Evolutionary conservation across 1,140 invertebrate genomes (phyloP), one percentile per base, ranked within the genome.

Genomic region (Nylanderia fulva): DNA sequence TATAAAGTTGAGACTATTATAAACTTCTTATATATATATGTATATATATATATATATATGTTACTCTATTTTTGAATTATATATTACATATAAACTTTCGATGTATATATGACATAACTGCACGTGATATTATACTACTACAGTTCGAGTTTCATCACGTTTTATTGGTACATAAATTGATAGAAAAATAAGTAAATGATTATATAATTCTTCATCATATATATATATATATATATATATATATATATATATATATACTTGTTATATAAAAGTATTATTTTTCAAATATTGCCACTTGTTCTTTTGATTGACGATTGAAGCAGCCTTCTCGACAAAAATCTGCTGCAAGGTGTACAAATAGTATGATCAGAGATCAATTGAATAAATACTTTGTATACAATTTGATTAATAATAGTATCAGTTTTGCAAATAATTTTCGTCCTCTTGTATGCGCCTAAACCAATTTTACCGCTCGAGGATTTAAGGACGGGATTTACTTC

Each of bases 401-500:
- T 13, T 13, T 76, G 56, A 15, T 11, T 13, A 33, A 27, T 36
- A 9, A 45, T 61, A 9, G 0, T 56, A 54, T 79, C 68, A 68
- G 15, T 80, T 56, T 56, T 4, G 9, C 9, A 2, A 13, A 66
- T 39, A 66, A 39, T 21, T 42, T 56, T 79, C 7, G 4, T 52
- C 24, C 3, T 18, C 29, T 77, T 13, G 39, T 6, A 2, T 24
- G 5, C 13, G n/a, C 1, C 7, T 39, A 8, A n/a, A 13, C 8
- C 3, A 33, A 48, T 42, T 56, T 56, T 42, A 18, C 33, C 33
- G 36, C 42, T 58, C 29, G 33, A 71, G 54, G 52, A 72, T 66
- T 69, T 79, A 66, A 79, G n/a, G 29, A 77, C 15, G 3, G 21
- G 24, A 13, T 58, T 80, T 80, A 69, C 21, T 74, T 60, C 42